phyloP scores from a whole-genome alignment of 2,888 invertebrate species.

The Cordilura impudica region DNA sequence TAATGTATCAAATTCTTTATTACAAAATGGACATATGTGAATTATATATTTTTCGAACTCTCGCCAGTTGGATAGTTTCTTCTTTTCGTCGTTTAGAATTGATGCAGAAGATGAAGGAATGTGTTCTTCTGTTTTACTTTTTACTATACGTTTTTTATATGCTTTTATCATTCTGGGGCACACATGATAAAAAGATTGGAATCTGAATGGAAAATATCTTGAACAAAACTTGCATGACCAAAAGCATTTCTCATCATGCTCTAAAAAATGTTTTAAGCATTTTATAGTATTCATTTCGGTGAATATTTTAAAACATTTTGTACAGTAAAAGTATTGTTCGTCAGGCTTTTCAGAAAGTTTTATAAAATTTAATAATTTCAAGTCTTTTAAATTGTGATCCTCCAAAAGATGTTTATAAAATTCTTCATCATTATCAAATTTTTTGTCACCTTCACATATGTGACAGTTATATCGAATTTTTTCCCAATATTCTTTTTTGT shows the following conservation, averaged over 20 bases:
- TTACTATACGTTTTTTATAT: too few species aligned
- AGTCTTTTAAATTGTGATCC: slow-evolving; percentile 29
- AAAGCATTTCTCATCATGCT: background rate
- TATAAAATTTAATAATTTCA: slow-evolving; percentile 28
- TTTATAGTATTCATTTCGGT: background rate
- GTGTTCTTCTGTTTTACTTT: background rate
- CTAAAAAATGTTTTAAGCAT: slow-evolving; percentile 24
- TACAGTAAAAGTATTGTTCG: slow-evolving; percentile 15
- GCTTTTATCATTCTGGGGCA: background rate
- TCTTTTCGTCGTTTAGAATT: background rate
- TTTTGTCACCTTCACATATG: background rate
- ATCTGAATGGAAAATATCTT: background rate
- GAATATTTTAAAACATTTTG: slow-evolving; percentile 15
- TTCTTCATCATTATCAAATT: background rate
- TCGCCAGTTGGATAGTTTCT: slow-evolving; percentile 2
- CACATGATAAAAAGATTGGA: background rate
- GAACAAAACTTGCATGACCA: slow-evolving; percentile 39
- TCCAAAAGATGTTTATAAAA: slow-evolving; percentile 22
- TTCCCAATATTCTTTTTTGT: slow-evolving; percentile 3
- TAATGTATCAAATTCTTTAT: slow-evolving; percentile 36
- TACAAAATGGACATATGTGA: slow-evolving; percentile 60
- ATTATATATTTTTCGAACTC: slow-evolving; percentile 50
- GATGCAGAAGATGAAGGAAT: background rate
- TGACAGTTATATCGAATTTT: slow-evolving; percentile 10
- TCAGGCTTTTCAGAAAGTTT: slow-evolving; percentile 7